A percentile compares a stretch with the other conserved stretches of the same genome.
phyloP scores from a whole-genome alignment of 1,140 invertebrate genomes.

The Aphelenchoides fujianensis region DNA sequence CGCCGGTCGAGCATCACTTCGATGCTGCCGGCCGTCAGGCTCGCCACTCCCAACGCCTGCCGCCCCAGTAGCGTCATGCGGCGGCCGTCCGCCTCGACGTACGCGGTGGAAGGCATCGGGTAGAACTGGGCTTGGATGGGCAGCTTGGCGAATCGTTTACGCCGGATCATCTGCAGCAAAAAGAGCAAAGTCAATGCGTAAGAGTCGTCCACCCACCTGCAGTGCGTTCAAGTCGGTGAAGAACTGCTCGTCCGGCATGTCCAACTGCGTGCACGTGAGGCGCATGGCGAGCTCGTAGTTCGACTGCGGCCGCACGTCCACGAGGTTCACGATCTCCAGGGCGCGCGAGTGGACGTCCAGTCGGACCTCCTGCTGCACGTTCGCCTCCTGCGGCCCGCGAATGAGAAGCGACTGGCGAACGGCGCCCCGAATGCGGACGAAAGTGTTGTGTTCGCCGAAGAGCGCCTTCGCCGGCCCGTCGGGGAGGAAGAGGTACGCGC shows the following conservation, averaged over 20 bases:
- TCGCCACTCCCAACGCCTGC: conserved; percentile 81
- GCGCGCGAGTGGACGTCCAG: conserved; percentile 67
- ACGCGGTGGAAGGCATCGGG: conserved; percentile 80
- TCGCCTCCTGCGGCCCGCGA: conserved; percentile 58
- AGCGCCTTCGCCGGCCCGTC: conserved; percentile 71
- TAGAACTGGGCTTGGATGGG: conserved; percentile 93
- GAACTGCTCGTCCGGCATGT: conserved; percentile 69
- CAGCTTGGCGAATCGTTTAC: conserved; percentile 78
- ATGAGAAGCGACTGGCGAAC: conserved; percentile 77
- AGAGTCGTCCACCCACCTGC: conserved; percentile 70
- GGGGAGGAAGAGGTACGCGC: conserved; percentile 92
- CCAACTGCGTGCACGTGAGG: conserved; percentile 70
- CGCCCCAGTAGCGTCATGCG: conserved; percentile 77
- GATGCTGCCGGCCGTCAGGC: conserved; percentile 66
- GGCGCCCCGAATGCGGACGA: conserved; percentile 76
- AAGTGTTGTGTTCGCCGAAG: conserved; percentile 66
- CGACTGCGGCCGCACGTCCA: conserved; percentile 65
- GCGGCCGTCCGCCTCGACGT: conserved; percentile 75
- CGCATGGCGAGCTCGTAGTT: conserved; percentile 90
- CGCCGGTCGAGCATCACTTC: conserved; percentile 87
- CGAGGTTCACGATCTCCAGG: conserved; percentile 55
- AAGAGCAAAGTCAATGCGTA: not conserved
- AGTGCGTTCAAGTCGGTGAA: conserved; percentile 93
- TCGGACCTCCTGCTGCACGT: conserved; percentile 72
- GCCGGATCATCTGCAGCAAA: conserved; percentile 73